Conservation (phyloP, 2,888 invertebrate species). For the Dyspetes luteomarginatus region DNA sequence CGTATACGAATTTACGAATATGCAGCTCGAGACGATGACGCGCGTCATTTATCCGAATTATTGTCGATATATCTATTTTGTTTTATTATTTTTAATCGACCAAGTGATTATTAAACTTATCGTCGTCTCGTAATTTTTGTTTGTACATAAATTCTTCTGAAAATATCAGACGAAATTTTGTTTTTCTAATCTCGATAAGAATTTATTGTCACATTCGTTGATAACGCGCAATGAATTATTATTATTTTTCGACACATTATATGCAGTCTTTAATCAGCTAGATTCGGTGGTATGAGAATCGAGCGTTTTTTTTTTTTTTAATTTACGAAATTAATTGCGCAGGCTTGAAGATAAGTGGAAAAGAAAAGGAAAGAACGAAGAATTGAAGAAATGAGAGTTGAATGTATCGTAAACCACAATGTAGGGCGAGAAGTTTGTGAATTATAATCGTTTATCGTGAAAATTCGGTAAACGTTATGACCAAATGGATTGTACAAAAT, state of each 20-base stretch:
- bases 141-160: constrained; percentile 40
- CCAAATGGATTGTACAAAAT: constrained; percentile 63
- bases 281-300: constrained; percentile 24
- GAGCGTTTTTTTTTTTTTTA: too few species aligned
- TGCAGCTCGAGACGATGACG: constrained; percentile 31
- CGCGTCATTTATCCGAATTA: constrained; percentile 50
- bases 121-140: constrained; percentile 26
- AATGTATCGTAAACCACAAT: constrained; percentile 15
- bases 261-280: neutral
- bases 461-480: constrained; percentile 43
- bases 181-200: constrained; percentile 25
- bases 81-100: constrained; percentile 21
- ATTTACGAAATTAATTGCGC: neutral
- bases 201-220: neutral
- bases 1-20: constrained; percentile 60
- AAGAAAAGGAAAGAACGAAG: neutral
- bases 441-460: constrained; percentile 19
- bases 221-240: neutral
- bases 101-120: constrained; percentile 22
- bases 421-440: constrained; percentile 20
- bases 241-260: neutral
- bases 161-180: constrained; percentile 13
- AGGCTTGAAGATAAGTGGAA: constrained; percentile 6
- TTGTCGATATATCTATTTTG: constrained; percentile 30
- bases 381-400: neutral